Conservation (phyloP, 37 sponge, comb jelly and placozoan genomes). For the Theonella swinhoei region DNA sequence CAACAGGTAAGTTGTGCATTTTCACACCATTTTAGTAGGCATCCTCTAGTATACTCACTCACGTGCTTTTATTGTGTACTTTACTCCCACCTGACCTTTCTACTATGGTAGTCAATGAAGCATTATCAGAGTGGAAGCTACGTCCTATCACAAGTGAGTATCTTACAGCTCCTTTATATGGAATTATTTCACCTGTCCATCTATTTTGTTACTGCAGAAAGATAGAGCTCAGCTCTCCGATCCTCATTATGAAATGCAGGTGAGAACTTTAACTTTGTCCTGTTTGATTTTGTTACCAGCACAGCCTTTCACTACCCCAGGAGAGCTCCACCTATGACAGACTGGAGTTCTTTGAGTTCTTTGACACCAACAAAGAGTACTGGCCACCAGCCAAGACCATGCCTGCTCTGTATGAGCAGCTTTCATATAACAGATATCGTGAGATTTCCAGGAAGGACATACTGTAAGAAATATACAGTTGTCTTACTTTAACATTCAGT, state of each 20-base stretch:
- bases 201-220: not conserved
- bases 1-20: not conserved
- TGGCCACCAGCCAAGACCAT: conserved; percentile 39
- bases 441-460: conserved; percentile 45
- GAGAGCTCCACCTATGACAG: not conserved
- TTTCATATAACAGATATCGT: conserved; percentile 38
- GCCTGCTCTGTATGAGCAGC: conserved; percentile 24
- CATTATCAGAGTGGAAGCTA: not conserved
- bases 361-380: conserved; percentile 12
- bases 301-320: too few species aligned
- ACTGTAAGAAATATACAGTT: conserved; percentile 1
- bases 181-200: not conserved
- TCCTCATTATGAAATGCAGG: not conserved
- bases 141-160: not conserved
- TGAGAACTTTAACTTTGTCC: not conserved
- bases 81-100: not conserved
- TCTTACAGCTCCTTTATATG: not conserved
- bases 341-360: conserved; percentile 17
- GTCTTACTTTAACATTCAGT: not conserved
- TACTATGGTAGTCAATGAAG: not conserved
- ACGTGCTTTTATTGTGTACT: not conserved
- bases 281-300: not conserved
- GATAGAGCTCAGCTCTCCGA: not conserved
- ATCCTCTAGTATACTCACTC: too few species aligned
- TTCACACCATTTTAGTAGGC: not conserved